phyloP scores from a whole-genome alignment of 2,888 invertebrate genomes.

The Pyralis farinalis region DNA sequence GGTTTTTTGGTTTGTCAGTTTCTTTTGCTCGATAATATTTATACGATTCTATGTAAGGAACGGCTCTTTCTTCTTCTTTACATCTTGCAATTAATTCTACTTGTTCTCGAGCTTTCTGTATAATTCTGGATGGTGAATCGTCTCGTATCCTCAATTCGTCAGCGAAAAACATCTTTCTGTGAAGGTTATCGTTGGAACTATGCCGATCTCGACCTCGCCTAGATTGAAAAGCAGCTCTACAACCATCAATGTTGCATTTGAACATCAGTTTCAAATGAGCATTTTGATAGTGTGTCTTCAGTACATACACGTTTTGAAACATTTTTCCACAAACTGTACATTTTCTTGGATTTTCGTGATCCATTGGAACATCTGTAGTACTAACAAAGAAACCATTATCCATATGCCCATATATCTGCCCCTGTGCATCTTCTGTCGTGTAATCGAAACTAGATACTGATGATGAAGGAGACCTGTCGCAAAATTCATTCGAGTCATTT shows the following conservation, averaged over 20 bases:
- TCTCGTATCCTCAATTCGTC: constrained; percentile 68
- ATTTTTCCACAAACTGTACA: constrained; percentile 96
- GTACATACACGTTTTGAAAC: constrained; percentile 95
- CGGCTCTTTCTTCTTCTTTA: constrained; percentile 85
- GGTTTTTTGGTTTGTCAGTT: constrained; percentile 52
- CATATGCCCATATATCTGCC: constrained; percentile 86
- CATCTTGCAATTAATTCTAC: constrained; percentile 89
- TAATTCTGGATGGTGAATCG: constrained; percentile 63
- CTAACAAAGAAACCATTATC: constrained; percentile 87
- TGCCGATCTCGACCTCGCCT: constrained; percentile 96
- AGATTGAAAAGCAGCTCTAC: constrained; percentile 96
- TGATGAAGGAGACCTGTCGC: constrained; percentile 81
- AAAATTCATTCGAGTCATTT: constrained; percentile 60
- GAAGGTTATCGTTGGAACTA: constrained; percentile 94
- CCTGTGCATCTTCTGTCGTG: constrained; percentile 82
- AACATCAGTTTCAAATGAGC: constrained; percentile 97
- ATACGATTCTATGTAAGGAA: constrained; percentile 80
- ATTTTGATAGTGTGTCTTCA: constrained; percentile 97
- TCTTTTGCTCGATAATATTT: constrained; percentile 64
- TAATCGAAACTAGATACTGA: constrained; percentile 82
- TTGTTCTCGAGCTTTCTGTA: constrained; percentile 84
- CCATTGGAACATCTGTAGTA: constrained; percentile 92
- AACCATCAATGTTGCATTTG: constrained; percentile 96
- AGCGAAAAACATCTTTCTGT: constrained; percentile 92
- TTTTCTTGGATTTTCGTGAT: constrained; percentile 94